Base-by-base conservation (phyloP, 2,113 vertebrate species). In the Rhombomys opimus region DNA sequence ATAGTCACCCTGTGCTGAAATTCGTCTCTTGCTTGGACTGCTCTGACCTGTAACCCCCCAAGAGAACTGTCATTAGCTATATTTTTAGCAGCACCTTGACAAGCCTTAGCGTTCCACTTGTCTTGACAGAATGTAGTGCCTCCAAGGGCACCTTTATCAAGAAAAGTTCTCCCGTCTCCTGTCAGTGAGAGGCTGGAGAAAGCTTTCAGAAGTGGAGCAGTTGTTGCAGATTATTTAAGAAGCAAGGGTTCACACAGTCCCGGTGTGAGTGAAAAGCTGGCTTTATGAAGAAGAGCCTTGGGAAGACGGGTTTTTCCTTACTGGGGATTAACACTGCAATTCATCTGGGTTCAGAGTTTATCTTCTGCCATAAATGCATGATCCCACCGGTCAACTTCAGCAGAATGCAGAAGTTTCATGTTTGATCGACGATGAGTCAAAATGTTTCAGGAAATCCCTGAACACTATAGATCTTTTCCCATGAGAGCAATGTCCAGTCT, bases 71-170 rank as follows among this genome's bases (percentile, higher is more conserved):
- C 52, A 12, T 65, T 22, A 22, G 32, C 84, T 95, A 35, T 75
- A 94, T 96, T 90, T 94, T 87, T 90, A 81, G 84, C n/a, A 46
- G 50, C 52, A 72, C 65, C n/a, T 70, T 88, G 81, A 97, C 15
- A 67, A 76, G 57, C 93, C 27, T 92, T 65, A 63, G 65, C 52
- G 13, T 81, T 86, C 11, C 46, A 4, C 75, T 90, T 73, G 54
- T 84, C 80, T 91, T 89, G 81, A 90, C 13, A 70, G 61, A 94
- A 41, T 89, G 70, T 67, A 46, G 3, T 35, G 18, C 65, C 68
- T 94, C 86, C 72, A 81, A 52, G 32, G 54, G 52, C 10, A 23
- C 46, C 77, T 91, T 22, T 41, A 77, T 32, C 61, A 57, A 93
- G 54, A 17, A 23, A 35, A 81, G 70, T 73, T 25, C 72, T 91